phyloP scores from a whole-genome alignment of 1,140 invertebrate species.

The Condylostylus longicornis region DNA sequence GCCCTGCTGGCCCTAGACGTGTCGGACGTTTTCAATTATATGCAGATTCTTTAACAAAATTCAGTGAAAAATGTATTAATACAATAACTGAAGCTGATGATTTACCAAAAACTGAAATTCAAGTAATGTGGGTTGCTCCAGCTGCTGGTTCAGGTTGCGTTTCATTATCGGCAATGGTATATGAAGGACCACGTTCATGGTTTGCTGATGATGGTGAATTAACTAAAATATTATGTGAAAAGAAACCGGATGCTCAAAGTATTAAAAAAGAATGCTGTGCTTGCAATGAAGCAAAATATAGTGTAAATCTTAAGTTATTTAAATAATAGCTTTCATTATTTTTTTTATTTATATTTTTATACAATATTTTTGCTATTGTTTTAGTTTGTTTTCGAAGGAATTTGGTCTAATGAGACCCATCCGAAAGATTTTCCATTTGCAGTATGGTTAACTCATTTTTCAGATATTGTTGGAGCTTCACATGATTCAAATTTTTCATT shows the following conservation, averaged over 20 bases:
- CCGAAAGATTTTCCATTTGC: slow-evolving; percentile 91
- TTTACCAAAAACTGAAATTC: slow-evolving; percentile 69
- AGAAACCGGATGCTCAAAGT: slow-evolving; percentile 29
- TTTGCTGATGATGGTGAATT: slow-evolving; percentile 78
- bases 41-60: slow-evolving; percentile 57
- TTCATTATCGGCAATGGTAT: slow-evolving; percentile 64
- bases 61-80: slow-evolving; percentile 75
- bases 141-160: slow-evolving; percentile 71
- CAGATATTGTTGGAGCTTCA: slow-evolving; percentile 90
- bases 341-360: background rate
- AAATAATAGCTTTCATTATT: background rate
- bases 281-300: slow-evolving; percentile 83
- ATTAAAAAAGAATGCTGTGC: slow-evolving; percentile 60
- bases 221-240: slow-evolving; percentile 68
- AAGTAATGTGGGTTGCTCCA: slow-evolving; percentile 82
- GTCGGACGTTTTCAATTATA: slow-evolving; percentile 70
- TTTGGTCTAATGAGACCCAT: slow-evolving; percentile 92
- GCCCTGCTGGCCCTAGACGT: slow-evolving; percentile 30
- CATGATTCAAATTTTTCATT: slow-evolving; percentile 83
- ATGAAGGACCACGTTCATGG: slow-evolving; percentile 69
- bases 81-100: slow-evolving; percentile 65
- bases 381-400: slow-evolving; percentile 81
- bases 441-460: slow-evolving; percentile 88
- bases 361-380: slow-evolving; percentile 10
- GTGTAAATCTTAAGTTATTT: slow-evolving; percentile 38